Base-by-base conservation (phyloP, 2,888 invertebrate species). In the Heliconius ethilla region DNA sequence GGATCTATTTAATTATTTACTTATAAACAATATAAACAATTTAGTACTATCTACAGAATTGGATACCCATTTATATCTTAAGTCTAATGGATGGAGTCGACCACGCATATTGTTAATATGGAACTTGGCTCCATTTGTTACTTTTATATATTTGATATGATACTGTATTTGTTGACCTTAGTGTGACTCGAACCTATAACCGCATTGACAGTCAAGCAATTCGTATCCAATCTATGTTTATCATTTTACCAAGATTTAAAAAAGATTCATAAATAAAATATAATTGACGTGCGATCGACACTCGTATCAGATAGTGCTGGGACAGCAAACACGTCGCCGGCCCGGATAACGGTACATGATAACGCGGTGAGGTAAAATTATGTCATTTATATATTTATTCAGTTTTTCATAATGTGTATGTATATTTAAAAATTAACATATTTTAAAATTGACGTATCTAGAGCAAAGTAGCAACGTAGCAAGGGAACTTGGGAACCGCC, bases 241-340 rank as follows among this genome's bases (percentile, higher is more conserved):
- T 51, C 6, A 51, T 51, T 51, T 51, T 22, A 55, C 22, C 55
- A n/a, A n/a, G 9, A 22, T 62, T 62, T 25, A 13, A 11, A 11
- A 62, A 25, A 11, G n/a, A 63, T 63, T 25, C 15, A 27, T 63
- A 63, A 63, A 63, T 63, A 67, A n/a, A 37, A 40, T 67, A 67
- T 67, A 67, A n/a, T 25, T 67, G 67, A 67, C 37, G 37, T 40
- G 10, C 37, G 67, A 63, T 74, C 73, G 40, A 76, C 76, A 45
- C 33, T 63, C 65, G 70, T 27, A 76, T 76, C 76, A 51, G 76
- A 76, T 76, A 72, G 33, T 33, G 70, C 37, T 33, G 65, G 10
- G 72, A 72, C 51, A 63, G 70, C 63, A 76, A 70, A 76, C 65
- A 65, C 63, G 76, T 65, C 13, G 27, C 33, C 70, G 72, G 10